These are phyloP conservation scores for Chalcosyrphus nemorum DNA, from an alignment of 2,888 invertebrate genomes.

Conservation along the genomic window DNA sequence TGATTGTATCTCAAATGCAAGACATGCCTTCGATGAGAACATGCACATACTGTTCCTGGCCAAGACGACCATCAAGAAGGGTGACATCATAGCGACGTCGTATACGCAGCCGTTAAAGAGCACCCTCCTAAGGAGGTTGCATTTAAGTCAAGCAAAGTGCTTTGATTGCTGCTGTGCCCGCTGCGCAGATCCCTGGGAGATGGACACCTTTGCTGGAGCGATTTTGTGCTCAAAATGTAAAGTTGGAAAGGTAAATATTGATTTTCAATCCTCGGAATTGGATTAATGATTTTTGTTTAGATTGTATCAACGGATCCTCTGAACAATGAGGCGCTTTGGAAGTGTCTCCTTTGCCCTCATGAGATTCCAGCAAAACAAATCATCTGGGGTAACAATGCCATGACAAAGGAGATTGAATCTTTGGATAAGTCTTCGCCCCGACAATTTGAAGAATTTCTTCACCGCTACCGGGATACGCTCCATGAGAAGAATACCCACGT, in stretches of 20 bases:
- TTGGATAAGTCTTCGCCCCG: constrained; percentile 84
- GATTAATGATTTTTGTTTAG: constrained; percentile 76
- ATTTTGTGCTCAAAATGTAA: constrained; percentile 86
- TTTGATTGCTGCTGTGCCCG: constrained; percentile 87
- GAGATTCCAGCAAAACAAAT: constrained; percentile 84
- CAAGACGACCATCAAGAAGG: constrained; percentile 85
- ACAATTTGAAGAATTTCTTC: constrained; percentile 85
- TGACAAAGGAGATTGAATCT: constrained; percentile 84
- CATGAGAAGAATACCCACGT: constrained; percentile 87
- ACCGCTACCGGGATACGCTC: constrained; percentile 85
- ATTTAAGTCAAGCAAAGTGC: constrained; percentile 85
- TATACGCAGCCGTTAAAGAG: constrained; percentile 89
- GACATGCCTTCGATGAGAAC: constrained; percentile 86
- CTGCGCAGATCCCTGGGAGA: constrained; percentile 88
- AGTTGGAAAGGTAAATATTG: constrained; percentile 80
- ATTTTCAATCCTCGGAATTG: not conserved
- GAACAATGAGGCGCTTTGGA: constrained; percentile 85
- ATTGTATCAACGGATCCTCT: constrained; percentile 85
- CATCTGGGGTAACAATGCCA: constrained; percentile 85
- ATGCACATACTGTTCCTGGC: constrained; percentile 86
- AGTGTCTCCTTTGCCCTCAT: constrained; percentile 86
- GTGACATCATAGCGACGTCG: constrained; percentile 86
- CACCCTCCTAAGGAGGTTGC: constrained; percentile 86
- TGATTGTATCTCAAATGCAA: constrained; percentile 88
- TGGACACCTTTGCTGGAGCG: constrained; percentile 86